Evolutionary conservation across 1,140 invertebrate genomes (phyloP).

Genomic region (Eurytemora carolleeae): DNA sequence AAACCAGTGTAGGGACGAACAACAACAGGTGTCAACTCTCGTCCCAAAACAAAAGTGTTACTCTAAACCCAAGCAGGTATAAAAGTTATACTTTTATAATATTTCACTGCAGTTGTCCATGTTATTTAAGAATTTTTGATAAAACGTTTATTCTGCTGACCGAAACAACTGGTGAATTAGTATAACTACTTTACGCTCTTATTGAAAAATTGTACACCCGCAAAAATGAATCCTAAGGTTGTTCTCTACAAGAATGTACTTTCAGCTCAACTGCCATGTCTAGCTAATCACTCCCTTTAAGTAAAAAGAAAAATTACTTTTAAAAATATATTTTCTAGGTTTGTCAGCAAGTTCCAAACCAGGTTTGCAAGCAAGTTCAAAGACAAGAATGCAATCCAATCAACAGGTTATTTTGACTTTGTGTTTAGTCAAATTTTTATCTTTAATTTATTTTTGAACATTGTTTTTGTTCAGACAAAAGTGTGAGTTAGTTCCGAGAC

Average conservation of each 20-base stretch:
- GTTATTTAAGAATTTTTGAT: too few relatives aligned
- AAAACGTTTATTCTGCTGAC: too few relatives aligned
- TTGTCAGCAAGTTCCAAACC: conserved; percentile 10
- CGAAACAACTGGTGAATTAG: too few relatives aligned
- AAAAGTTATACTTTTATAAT: not conserved
- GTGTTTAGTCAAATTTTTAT: not conserved
- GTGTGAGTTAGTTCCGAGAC: not conserved
- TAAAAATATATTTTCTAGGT: not conserved
- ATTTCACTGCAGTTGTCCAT: too few relatives aligned
- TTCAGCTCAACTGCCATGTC: too few relatives aligned
- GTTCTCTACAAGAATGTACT: too few relatives aligned
- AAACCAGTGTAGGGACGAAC: not conserved
- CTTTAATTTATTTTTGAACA: not conserved
- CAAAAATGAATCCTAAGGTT: too few relatives aligned
- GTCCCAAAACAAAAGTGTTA: not conserved
- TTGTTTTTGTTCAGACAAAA: not conserved
- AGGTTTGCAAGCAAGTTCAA: conserved; percentile 7
- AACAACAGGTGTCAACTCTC: not conserved
- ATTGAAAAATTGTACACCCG: too few relatives aligned
- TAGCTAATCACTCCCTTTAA: too few relatives aligned
- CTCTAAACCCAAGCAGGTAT: not conserved
- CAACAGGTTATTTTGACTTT: not conserved
- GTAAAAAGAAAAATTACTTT: not conserved
- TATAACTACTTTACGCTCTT: too few relatives aligned
- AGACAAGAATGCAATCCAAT: conserved; percentile 7